Evolutionary conservation across 1,140 invertebrate species (phyloP).

Genomic region (Drosophila insularis): DNA sequence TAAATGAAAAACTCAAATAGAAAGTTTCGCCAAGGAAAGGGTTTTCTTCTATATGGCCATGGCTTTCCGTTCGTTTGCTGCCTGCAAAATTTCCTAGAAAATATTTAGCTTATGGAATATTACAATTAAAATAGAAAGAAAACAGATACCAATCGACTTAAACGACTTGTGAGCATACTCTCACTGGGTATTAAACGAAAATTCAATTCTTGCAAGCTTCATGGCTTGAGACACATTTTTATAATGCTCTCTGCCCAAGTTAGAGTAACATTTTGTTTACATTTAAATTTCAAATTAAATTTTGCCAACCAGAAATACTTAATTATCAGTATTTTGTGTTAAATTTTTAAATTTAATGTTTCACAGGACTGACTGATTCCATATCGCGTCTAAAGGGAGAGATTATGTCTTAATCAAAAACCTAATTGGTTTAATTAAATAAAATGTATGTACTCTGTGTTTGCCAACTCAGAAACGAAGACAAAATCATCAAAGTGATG

Average conservation of each 20-base stretch:
- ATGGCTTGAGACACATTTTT: too few species aligned
- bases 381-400: too few species aligned
- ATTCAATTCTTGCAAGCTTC: too few species aligned
- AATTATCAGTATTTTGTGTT: too few species aligned
- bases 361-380: too few species aligned
- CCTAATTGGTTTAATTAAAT: background rate
- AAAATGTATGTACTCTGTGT: background rate
- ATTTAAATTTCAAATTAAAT: too few species aligned
- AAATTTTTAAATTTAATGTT: too few species aligned
- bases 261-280: too few species aligned
- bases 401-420: too few species aligned
- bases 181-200: too few species aligned
- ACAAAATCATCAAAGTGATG: background rate
- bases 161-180: background rate
- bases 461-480: background rate
- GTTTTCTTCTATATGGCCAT: background rate
- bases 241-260: too few species aligned
- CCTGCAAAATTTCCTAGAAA: background rate
- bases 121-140: slow-evolving; percentile 8
- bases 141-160: background rate
- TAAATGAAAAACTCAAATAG: slow-evolving; percentile 76
- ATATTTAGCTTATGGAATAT: slow-evolving; percentile 7
- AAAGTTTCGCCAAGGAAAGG: slow-evolving; percentile 43
- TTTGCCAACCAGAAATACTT: too few species aligned
- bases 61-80: background rate